A percentile compares a stretch with the other conserved stretches of the same genome.
Evolutionary conservation across 2,888 invertebrate species (phyloP).

Genomic region (Timandra comae): DNA sequence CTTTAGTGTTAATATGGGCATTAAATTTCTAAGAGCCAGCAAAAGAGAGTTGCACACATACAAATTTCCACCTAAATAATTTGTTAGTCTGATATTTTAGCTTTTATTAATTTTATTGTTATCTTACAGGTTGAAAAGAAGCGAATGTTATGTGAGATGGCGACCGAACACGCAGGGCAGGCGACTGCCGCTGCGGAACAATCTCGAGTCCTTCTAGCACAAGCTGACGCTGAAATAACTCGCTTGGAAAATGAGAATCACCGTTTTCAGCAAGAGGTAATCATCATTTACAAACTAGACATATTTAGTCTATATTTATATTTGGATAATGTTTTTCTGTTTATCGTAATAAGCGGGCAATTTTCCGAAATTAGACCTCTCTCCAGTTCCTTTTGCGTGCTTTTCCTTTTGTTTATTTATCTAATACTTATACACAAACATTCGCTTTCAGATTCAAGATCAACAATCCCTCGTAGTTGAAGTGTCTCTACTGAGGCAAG

Average conservation of each 20-base stretch:
- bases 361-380: no score
- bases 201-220: conserved; percentile 50
- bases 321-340: no score
- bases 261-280: conserved; percentile 53
- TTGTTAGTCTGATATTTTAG: no score
- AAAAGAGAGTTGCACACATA: no score
- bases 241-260: conserved; percentile 57
- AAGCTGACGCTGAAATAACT: conserved; percentile 53
- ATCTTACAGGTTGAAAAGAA: conserved; percentile 54
- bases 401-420: no score
- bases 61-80: not conserved
- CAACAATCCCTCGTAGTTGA: conserved; percentile 68
- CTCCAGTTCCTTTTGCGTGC: no score
- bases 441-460: conserved; percentile 65
- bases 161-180: conserved; percentile 59
- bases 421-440: no score
- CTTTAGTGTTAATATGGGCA: no score
- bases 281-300: no score
- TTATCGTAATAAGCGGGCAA: no score
- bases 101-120: not conserved
- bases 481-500: conserved; percentile 63
- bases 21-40: no score
- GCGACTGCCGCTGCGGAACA: conserved; percentile 60
- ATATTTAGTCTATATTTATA: no score
- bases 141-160: conserved; percentile 47